Evolutionary conservation across 1,140 invertebrate genomes (phyloP), one percentile per base, ranked within the genome.

Genomic region (Zaprionus vittiger): DNA sequence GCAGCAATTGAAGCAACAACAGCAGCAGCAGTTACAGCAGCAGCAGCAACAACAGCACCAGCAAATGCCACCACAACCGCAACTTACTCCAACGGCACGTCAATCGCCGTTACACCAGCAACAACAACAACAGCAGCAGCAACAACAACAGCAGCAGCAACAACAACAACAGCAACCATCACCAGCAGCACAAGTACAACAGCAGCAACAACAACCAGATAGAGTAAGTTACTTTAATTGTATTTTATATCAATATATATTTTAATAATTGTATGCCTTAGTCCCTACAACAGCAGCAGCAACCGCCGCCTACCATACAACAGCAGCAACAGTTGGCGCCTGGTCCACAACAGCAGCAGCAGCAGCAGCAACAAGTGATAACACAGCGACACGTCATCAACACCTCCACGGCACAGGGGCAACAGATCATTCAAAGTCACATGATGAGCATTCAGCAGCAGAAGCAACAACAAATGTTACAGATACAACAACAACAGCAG

Each of bases 391-490:
- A 93, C 57, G 83, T 93, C 0, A 93, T 93, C 7, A 93, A 93
- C 55, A 93, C 92, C 4, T 91, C 92, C 1, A 92, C 92, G 4
- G 81, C 84, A 1, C 92, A 93, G 52, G 92, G 92, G 3, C 92
- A 93, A 7, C 92, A 93, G 63, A 91, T 93, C 26, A 93, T 93
- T 17, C 92, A 93, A 64, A 91, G 81, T 55, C 91, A 92, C 67
- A 91, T 92, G 89, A 76, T 91, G 73, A 92, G 77, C 71, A 81
- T 91, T 56, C 92, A 90, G 17, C 91, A 92, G 34, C 78, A 83
- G 24, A 91, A 91, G 41, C 91, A 92, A 41, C 87, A 86, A 28
- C 73, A 91, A 71, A 80, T 91, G 65, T 68, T 92, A 70, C 85
- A 92, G 24, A 52, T 89, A 22, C 86, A 89, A 66, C 69, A 73